Percentiles rank a stretch among this genome's conserved stretches.
phyloP scores from a whole-genome alignment of 2,797 vertebrate genomes.

The Molossus alvarezi region DNA sequence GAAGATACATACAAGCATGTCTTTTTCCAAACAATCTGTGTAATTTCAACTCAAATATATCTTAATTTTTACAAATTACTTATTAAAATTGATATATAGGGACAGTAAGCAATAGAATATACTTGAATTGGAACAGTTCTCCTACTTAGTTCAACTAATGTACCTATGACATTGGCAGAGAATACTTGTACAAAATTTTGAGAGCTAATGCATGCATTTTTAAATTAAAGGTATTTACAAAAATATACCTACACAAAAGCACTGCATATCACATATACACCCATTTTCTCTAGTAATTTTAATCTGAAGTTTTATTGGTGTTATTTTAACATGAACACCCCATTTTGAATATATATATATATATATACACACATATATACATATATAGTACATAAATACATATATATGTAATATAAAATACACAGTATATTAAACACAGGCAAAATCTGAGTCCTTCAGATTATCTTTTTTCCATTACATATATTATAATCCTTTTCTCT shows the following conservation, averaged over 20 bases:
- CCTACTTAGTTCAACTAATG: not conserved
- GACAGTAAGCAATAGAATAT: not conserved
- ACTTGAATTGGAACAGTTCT: not conserved
- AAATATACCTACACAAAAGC: not conserved
- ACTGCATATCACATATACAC: not conserved
- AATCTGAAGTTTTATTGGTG: not conserved
- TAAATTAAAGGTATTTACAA: not conserved
- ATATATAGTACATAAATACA: not conserved
- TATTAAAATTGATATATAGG: not conserved
- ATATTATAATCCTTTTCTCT: not conserved
- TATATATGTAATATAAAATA: not conserved
- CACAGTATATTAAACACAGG: not conserved
- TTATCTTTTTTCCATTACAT: not conserved
- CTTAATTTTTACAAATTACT: not conserved
- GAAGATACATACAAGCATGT: not conserved
- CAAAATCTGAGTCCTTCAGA: not conserved
- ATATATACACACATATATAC: not conserved
- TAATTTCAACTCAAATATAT: not conserved
- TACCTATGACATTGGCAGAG: not conserved
- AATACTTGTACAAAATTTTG: not conserved
- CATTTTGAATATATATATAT: not conserved
- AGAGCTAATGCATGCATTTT: not conserved
- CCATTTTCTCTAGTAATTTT: not conserved
- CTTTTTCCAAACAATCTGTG: not conserved
- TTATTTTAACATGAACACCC: not conserved